Percentiles rank a stretch among this genome's conserved stretches.
These are phyloP conservation scores for Forbesichthys agassizii DNA, from an alignment of 2,113 vertebrate species.

Conservation along the genomic window DNA sequence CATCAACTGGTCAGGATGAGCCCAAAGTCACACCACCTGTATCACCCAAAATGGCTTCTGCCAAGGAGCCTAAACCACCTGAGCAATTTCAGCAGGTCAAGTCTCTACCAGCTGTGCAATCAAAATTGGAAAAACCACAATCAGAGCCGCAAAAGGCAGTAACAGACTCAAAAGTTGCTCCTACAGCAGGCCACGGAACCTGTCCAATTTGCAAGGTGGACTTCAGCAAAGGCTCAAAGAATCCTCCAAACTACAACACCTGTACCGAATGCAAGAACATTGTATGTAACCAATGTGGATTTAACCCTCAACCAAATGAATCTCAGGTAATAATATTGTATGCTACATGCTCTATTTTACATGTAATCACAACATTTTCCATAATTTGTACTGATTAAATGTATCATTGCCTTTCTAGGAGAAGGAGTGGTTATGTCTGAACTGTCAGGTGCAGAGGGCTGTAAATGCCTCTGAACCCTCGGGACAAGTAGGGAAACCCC, in stretches of 20 bases:
- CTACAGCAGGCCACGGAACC: conserved; percentile 43
- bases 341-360: background rate
- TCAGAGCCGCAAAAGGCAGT: conserved; percentile 44
- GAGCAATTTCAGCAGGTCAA: conserved; percentile 38
- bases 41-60: conserved; percentile 59
- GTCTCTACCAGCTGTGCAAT: conserved; percentile 31
- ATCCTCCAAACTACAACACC: conserved; percentile 85
- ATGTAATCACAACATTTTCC: background rate
- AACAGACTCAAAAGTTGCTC: conserved; percentile 28
- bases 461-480: conserved; percentile 75
- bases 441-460: conserved; percentile 92
- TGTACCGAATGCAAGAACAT: conserved; percentile 90
- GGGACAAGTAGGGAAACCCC: conserved; percentile 52
- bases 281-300: conserved; percentile 94
- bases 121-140: conserved; percentile 60
- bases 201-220: conserved; percentile 91
- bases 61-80: conserved; percentile 43
- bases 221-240: conserved; percentile 78
- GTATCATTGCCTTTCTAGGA: conserved; percentile 65
- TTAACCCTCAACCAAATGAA: conserved; percentile 82
- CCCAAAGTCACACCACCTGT: conserved; percentile 61
- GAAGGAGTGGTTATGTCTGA: conserved; percentile 92
- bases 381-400: background rate
- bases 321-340: conserved; percentile 80
- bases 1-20: conserved; percentile 69